phyloP scores from a whole-genome alignment of 2,888 invertebrate genomes.

The Helicoverpa assulta region DNA sequence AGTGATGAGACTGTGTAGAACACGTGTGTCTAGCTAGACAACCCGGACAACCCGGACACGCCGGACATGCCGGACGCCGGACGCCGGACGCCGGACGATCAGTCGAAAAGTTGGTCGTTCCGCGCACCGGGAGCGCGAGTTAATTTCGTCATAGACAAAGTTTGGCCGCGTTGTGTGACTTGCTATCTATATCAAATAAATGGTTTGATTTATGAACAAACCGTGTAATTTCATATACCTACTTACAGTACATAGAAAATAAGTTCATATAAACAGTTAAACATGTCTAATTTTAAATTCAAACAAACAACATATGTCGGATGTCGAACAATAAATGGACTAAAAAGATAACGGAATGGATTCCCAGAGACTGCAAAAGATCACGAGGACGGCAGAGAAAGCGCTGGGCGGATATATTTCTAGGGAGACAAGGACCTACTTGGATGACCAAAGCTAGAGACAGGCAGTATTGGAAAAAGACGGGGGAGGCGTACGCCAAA shows the following conservation, averaged over 20 bases:
- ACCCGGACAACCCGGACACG: slow-evolving; percentile 5
- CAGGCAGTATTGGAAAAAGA: too few relatives aligned
- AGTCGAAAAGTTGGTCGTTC: slow-evolving; percentile 29
- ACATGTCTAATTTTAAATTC: too few relatives aligned
- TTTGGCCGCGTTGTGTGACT: slow-evolving; percentile 16
- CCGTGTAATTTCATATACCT: not conserved
- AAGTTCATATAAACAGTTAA: too few relatives aligned
- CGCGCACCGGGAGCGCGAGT: slow-evolving; percentile 16
- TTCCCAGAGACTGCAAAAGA: too few relatives aligned
- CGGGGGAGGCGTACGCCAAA: too few relatives aligned
- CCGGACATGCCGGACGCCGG: slow-evolving; percentile 3
- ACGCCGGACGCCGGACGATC: slow-evolving; percentile 11
- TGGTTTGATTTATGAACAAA: slow-evolving; percentile 4
- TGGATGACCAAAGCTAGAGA: too few relatives aligned
- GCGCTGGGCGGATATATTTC: too few relatives aligned
- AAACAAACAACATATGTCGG: too few relatives aligned
- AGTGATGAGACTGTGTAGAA: not conserved
- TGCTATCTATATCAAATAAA: slow-evolving; percentile 8
- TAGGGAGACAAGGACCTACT: too few relatives aligned
- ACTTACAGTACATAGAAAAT: not conserved
- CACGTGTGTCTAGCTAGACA: not conserved
- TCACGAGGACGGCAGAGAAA: too few relatives aligned
- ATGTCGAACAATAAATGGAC: too few relatives aligned
- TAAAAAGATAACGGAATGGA: too few relatives aligned
- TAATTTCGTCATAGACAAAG: slow-evolving; percentile 46